Conservation (phyloP, 2,888 invertebrate species). For the Eledona agricola region DNA sequence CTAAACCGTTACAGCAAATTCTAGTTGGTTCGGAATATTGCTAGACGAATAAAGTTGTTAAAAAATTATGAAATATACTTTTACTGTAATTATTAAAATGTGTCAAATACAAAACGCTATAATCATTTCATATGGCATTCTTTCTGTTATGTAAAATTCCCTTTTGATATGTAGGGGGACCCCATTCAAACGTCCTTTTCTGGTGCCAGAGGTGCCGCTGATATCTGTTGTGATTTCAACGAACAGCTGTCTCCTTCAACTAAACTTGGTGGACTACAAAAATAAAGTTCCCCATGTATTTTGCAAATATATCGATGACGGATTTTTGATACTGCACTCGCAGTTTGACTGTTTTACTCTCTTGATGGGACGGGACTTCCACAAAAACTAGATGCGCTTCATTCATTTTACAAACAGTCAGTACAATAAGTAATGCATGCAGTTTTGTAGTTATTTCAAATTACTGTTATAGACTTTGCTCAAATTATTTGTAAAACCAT, state of each 20-base stretch:
- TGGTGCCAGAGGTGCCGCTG: constrained; percentile 19
- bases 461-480: no score
- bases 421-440: no score
- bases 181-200: constrained; percentile 50
- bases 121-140: constrained; percentile 54
- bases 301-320: no score
- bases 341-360: no score
- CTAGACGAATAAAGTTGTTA: constrained; percentile 54
- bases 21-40: constrained; percentile 51
- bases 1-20: constrained; percentile 39
- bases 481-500: no score
- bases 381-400: no score
- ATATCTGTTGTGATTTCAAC: constrained; percentile 15
- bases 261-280: constrained; percentile 25
- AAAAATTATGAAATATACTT: constrained; percentile 46
- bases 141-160: constrained; percentile 52
- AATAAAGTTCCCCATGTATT: constrained; percentile 7
- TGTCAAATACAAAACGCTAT: constrained; percentile 57
- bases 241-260: constrained; percentile 28
- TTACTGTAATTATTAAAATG: constrained; percentile 52
- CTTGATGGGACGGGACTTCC: no score
- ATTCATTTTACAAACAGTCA: no score
- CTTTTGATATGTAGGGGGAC: constrained; percentile 57
- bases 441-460: no score
- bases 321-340: no score